Base-by-base conservation (phyloP, 2,797 vertebrate genomes). In the Siniperca undulata region DNA sequence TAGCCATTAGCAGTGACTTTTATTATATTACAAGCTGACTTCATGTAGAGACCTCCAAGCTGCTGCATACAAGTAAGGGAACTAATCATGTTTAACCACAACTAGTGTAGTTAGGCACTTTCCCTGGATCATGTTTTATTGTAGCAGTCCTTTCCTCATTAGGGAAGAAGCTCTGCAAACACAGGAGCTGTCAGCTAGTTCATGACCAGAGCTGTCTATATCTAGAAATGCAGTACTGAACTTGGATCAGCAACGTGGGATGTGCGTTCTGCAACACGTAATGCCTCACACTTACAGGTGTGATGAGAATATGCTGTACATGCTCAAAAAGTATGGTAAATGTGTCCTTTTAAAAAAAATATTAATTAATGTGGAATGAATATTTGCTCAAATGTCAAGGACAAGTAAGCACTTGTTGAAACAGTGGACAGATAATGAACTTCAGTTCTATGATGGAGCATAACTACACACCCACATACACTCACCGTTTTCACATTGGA, bases 91-190 rank as follows among this genome's bases (percentile, higher is more conserved):
- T 67, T 75, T 38, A 58, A 72, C 27, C 69, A 74, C n/a, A 50
- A 9, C 44, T 36, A 5, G 13, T 17, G 8, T 30, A 20, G 22
- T 69, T 24, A 27, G 71, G 42, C 24, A 62, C 59, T 73, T 82
- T 72, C 30, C 55, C 44, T 60, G 38, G 71, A 42, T 80, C 52
- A 2, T 30, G 17, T 62, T 77, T 73, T 78, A 70, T 69, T 20
- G 48, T 62, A 24, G 13, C 40, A 46, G n/a, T 64, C 44, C 44
- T 64, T n/a, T 77, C 62, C 60, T 83, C 10, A 55, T 67, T 52
- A 38, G 38, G 17, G 16, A 59, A 67, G 67, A 78, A 65, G 17
- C 46, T 60, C 42, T 55, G 68, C 24, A 46, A 74, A 60, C 52
- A 36, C 16, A 53, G 1, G 24, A 60, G 58, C n/a, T 69, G 71